phyloP scores from a whole-genome alignment of 2,113 vertebrate genomes.

The Psilopsiagon aymara region DNA sequence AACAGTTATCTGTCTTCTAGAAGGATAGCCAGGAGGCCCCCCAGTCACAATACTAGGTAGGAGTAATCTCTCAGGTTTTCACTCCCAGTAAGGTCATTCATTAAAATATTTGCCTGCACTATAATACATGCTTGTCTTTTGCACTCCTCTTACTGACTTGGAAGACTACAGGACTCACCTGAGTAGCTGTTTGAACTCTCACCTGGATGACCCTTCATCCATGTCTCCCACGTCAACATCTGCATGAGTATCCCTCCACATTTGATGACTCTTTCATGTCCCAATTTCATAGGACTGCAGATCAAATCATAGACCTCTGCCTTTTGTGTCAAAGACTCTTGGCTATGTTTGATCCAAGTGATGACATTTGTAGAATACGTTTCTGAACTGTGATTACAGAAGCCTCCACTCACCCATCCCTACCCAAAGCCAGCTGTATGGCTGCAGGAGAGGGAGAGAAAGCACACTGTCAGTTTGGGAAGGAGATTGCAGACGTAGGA shows the following conservation, averaged over 20 bases:
- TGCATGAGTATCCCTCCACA: neutral
- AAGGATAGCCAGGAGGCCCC: neutral
- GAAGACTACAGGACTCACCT: neutral
- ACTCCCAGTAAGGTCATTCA: neutral
- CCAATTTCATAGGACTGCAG: neutral
- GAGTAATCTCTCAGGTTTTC: neutral
- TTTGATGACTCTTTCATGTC: neutral
- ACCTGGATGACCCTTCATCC: neutral
- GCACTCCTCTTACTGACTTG: neutral
- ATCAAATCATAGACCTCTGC: neutral
- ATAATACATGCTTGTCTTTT: neutral
- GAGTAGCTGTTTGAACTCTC: neutral
- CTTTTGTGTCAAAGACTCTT: neutral
- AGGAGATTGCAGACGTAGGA: neutral
- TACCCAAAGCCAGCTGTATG: neutral
- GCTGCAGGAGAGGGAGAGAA: neutral
- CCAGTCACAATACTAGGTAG: neutral
- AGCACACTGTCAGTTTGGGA: neutral
- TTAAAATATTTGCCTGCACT: neutral
- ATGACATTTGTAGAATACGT: neutral
- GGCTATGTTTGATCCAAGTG: neutral
- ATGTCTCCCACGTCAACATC: accelerated
- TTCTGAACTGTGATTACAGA: neutral
- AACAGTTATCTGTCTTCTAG: neutral
- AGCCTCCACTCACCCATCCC: accelerated